These are phyloP conservation scores for Luperina nickerlii DNA, from an alignment of 2,888 invertebrate species.

Conservation along the genomic window DNA sequence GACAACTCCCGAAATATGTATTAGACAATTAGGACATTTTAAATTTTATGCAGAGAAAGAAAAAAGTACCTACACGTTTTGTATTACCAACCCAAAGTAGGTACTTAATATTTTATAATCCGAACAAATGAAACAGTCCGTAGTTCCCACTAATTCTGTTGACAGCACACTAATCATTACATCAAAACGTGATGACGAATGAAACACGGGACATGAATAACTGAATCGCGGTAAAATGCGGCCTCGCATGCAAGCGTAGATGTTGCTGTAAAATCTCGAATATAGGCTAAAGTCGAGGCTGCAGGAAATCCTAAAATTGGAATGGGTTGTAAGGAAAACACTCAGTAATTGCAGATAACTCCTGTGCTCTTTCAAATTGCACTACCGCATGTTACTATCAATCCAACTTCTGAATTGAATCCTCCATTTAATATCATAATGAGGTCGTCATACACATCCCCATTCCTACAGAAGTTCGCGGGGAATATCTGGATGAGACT, in stretches of 20 bases:
- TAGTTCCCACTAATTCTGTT: conserved; percentile 61
- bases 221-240: conserved; percentile 64
- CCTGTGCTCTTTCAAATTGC: not conserved
- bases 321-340: not conserved
- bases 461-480: not conserved
- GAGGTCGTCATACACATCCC: not conserved
- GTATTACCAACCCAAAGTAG: not conserved
- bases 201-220: conserved; percentile 66
- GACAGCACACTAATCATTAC: conserved; percentile 63
- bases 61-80: no score
- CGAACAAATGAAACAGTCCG: conserved; percentile 43
- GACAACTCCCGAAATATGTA: no score
- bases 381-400: not conserved
- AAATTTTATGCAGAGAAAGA: no score
- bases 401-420: not conserved
- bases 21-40: no score
- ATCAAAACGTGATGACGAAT: conserved; percentile 70
- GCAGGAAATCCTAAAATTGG: not conserved
- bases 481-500: not conserved
- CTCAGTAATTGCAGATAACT: not conserved
- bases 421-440: not conserved
- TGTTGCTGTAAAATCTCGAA: conserved; percentile 45
- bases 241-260: conserved; percentile 53
- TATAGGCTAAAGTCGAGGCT: not conserved
- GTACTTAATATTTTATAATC: conserved; percentile 42